These are phyloP conservation scores for Tapirus terrestris DNA, from an alignment of 2,113 vertebrate species.

Conservation along the genomic window DNA sequence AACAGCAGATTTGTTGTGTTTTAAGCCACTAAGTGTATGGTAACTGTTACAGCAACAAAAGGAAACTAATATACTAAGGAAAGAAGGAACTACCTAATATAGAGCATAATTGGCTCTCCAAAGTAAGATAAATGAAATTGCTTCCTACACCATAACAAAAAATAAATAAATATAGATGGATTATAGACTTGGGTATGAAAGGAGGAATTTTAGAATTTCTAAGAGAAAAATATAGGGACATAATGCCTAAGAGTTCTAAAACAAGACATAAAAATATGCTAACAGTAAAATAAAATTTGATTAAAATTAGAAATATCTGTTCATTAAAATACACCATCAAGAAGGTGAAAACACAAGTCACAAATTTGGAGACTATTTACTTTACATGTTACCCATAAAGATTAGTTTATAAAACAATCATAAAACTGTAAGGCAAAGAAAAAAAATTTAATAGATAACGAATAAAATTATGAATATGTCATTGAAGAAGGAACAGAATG, in stretches of 20 bases:
- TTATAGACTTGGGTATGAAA: not conserved
- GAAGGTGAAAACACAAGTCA: not conserved
- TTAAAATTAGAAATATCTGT: not conserved
- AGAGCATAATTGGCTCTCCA: not conserved
- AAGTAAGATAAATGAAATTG: not conserved
- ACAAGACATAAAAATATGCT: not conserved
- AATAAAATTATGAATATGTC: not conserved
- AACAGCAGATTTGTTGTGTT: not conserved
- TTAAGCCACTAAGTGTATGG: not conserved
- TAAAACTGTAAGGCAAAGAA: not conserved
- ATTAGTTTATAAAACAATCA: not conserved
- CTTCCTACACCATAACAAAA: not conserved
- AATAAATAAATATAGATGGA: not conserved
- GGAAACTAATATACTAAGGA: not conserved
- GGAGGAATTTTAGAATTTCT: not conserved
- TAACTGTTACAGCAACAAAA: not conserved
- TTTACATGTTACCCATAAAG: not conserved
- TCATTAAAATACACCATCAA: not conserved
- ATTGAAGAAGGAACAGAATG: not conserved
- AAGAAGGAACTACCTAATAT: not conserved
- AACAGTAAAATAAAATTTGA: not conserved
- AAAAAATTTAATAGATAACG: not conserved
- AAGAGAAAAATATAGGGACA: not conserved
- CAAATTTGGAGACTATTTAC: not conserved
- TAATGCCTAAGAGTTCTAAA: not conserved